A percentile compares a stretch with the other conserved stretches of the same genome.
These are phyloP conservation scores for Trichomalopsis sarcophagae DNA, from an alignment of 1,140 invertebrate genomes.

Conservation along the genomic window DNA sequence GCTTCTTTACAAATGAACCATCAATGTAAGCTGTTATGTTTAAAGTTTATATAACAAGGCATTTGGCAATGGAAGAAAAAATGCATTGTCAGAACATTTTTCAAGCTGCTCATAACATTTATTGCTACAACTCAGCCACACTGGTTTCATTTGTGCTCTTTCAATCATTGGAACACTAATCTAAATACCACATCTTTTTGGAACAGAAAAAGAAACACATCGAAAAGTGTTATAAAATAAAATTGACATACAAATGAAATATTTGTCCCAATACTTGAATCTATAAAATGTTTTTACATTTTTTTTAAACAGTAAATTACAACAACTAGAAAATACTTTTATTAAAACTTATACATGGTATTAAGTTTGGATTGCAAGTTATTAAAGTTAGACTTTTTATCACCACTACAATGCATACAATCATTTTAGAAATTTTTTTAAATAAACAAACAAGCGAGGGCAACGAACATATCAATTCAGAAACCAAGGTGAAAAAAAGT, in stretches of 20 bases:
- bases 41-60: slow-evolving; percentile 42
- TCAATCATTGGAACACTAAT: slow-evolving; percentile 4
- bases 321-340: not conserved
- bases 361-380: not conserved
- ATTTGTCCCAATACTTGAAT: not conserved
- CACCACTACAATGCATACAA: too few species aligned
- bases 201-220: not conserved
- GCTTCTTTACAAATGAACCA: not conserved
- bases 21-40: slow-evolving; percentile 7
- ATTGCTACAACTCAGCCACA: not conserved
- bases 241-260: not conserved
- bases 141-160: not conserved
- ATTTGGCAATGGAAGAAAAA: slow-evolving; percentile 40
- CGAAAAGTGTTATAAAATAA: not conserved
- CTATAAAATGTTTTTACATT: not conserved
- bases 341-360: not conserved
- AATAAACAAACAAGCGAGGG: too few species aligned
- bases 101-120: slow-evolving; percentile 1
- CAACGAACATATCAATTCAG: too few species aligned
- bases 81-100: slow-evolving; percentile 20
- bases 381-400: not conserved
- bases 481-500: too few species aligned
- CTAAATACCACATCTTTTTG: slow-evolving; percentile 23
- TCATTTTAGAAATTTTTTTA: too few species aligned
- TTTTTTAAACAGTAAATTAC: not conserved